Percentiles rank a stretch among this genome's conserved stretches.
phyloP scores from a whole-genome alignment of 2,797 vertebrate species.

The Neoniphon sammara region DNA sequence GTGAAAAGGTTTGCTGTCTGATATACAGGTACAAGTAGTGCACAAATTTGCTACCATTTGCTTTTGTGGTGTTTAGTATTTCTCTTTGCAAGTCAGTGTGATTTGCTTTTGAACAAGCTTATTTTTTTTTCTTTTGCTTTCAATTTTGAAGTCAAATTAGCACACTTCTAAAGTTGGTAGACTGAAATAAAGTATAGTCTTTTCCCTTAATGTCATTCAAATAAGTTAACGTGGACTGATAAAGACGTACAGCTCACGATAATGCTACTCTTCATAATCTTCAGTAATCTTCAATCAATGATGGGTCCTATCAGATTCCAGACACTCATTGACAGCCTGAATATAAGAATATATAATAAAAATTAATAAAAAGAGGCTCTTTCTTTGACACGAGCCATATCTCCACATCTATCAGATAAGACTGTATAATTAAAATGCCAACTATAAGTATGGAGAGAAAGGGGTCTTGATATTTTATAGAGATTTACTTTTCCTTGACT shows the following conservation, averaged over 20 bases:
- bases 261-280: conserved; percentile 73
- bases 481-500: conserved; percentile 77
- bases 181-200: conserved; percentile 35
- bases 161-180: conserved; percentile 22
- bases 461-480: conserved; percentile 72
- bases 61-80: conserved; percentile 23
- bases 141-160: conserved; percentile 13
- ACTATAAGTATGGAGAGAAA: conserved; percentile 67
- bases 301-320: conserved; percentile 77
- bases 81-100: not conserved
- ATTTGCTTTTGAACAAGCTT: conserved; percentile 2
- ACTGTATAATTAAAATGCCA: conserved; percentile 87
- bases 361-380: conserved; percentile 83
- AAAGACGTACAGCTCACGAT: conserved; percentile 69
- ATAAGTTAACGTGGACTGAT: conserved; percentile 62
- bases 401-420: conserved; percentile 85
- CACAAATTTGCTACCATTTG: conserved; percentile 22
- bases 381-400: conserved; percentile 82
- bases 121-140: conserved; percentile 7
- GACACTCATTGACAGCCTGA: conserved; percentile 78
- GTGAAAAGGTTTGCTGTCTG: conserved; percentile 41
- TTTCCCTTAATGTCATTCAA: conserved; percentile 63
- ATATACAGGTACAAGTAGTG: not conserved
- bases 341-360: conserved; percentile 83
- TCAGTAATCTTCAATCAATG: conserved; percentile 80